phyloP scores from a whole-genome alignment of 1,140 invertebrate species.

The Orussus abietinus region DNA sequence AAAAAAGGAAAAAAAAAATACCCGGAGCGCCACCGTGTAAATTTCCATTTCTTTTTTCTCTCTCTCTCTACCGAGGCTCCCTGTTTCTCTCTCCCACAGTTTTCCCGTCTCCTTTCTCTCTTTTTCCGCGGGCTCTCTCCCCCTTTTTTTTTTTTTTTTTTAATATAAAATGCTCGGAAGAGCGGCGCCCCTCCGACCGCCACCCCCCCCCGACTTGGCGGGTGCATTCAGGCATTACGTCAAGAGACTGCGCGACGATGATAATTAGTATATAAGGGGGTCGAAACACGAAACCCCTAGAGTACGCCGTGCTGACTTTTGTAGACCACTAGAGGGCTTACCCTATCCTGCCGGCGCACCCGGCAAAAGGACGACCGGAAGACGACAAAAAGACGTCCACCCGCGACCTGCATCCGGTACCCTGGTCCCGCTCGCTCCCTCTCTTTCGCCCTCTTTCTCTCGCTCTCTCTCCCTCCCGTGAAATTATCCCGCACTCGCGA shows the following conservation, averaged over 20 bases:
- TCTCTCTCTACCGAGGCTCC: no score
- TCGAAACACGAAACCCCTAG: constrained; percentile 41
- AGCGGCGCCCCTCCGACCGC: constrained; percentile 16
- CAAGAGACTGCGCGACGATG: constrained; percentile 43
- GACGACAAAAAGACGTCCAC: constrained; percentile 1
- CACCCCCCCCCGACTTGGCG: constrained; percentile 11
- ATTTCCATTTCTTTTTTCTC: no score
- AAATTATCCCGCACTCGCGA: constrained; percentile 2
- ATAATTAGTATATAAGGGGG: constrained; percentile 50
- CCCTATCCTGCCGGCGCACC: constrained; percentile 25
- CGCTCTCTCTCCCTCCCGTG: constrained; percentile 1
- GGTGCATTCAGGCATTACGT: constrained; percentile 44
- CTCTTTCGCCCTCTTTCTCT: constrained; percentile 4
- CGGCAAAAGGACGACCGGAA: no score
- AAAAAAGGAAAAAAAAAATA: no score
- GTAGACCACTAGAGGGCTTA: constrained; percentile 41
- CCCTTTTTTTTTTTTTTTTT: constrained; percentile 15
- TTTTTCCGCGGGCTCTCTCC: constrained; percentile 6
- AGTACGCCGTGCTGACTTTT: constrained; percentile 42
- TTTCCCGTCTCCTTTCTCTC: constrained; percentile 1
- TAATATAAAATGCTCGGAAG: no score
- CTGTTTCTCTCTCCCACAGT: neutral
- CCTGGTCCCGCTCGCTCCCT: constrained; percentile 12
- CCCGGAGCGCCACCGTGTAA: no score
- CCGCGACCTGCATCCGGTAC: constrained; percentile 9